These are phyloP conservation scores for Tetramorium bicarinatum DNA, from an alignment of 2,888 invertebrate species.

Conservation along the genomic window DNA sequence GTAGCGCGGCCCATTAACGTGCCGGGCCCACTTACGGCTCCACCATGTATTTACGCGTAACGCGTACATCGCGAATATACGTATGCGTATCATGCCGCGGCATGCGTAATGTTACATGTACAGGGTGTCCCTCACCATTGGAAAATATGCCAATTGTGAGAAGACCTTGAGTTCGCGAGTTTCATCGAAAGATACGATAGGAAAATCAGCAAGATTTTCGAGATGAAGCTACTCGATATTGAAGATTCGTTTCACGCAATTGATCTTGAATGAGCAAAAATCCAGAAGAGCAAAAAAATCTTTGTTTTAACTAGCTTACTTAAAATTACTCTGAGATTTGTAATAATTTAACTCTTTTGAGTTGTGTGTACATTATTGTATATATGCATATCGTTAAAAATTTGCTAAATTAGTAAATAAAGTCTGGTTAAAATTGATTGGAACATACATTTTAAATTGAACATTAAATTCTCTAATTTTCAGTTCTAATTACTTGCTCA, in stretches of 20 bases:
- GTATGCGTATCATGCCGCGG: conserved; percentile 27
- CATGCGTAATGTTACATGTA: neutral
- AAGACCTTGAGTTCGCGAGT: neutral
- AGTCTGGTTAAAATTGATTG: neutral
- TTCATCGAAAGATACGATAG: neutral
- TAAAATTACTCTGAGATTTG: neutral
- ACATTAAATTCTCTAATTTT: neutral
- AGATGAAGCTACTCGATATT: neutral
- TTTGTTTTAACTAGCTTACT: neutral
- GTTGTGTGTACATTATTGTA: neutral
- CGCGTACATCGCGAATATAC: conserved; percentile 38
- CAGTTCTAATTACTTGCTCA: neutral
- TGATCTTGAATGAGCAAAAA: neutral
- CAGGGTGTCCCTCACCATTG: neutral
- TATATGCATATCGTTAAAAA: neutral
- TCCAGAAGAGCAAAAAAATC: neutral
- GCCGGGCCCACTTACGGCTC: conserved; percentile 70
- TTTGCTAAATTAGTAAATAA: neutral
- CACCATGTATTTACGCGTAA: conserved; percentile 61
- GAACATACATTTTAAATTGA: neutral
- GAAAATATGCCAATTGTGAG: conserved; percentile 16
- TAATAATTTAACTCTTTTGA: neutral
- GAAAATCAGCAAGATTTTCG: neutral
- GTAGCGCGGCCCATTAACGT: conserved; percentile 71
- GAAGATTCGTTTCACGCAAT: neutral